phyloP scores from a whole-genome alignment of 2,888 invertebrate species.

The Rhagonycha fulva region DNA sequence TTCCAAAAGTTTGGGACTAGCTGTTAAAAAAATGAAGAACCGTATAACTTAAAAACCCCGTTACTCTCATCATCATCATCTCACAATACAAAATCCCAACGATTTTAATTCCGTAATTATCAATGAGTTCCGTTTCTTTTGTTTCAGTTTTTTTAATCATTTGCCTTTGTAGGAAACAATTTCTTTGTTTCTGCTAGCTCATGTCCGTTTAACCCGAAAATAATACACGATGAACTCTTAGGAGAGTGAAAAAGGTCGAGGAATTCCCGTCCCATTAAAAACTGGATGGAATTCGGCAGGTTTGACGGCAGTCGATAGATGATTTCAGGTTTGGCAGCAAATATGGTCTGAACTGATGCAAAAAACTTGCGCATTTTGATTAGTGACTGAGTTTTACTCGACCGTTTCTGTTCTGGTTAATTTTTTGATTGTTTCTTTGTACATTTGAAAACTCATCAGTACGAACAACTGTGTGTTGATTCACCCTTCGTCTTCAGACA shows the following conservation, averaged over 20 bases:
- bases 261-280: not conserved
- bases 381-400: not conserved
- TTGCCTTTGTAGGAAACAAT: not conserved
- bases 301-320: not conserved
- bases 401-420: too few species aligned
- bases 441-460: not conserved
- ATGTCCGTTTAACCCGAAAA: not conserved
- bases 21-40: not conserved
- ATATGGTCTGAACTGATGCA: not conserved
- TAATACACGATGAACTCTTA: too few species aligned
- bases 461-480: not conserved
- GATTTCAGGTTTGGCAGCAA: not conserved
- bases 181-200: not conserved
- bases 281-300: not conserved
- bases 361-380: not conserved
- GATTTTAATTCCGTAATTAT: not conserved
- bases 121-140: not conserved
- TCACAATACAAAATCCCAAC: not conserved
- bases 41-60: not conserved
- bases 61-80: not conserved
- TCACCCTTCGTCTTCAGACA: not conserved
- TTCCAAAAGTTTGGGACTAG: not conserved
- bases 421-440: not conserved
- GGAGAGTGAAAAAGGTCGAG: not conserved
- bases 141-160: not conserved